These are phyloP conservation scores for Pseudochirops corinnae DNA, from an alignment of 2,797 vertebrate genomes.

Conservation along the genomic window DNA sequence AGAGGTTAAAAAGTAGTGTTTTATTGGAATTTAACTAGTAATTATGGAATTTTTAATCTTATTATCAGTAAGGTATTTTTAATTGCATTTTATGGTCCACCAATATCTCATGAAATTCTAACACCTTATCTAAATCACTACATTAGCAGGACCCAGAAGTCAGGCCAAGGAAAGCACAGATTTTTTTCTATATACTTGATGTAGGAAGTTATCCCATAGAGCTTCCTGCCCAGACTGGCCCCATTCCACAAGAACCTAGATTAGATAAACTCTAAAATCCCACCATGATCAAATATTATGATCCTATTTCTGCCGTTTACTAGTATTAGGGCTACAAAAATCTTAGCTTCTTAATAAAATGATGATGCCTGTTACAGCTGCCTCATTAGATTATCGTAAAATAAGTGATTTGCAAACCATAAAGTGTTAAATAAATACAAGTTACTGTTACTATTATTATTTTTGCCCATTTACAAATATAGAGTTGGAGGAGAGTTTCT, in stretches of 20 bases:
- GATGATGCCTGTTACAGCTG: not conserved
- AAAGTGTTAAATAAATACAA: not conserved
- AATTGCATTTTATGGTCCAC: not conserved
- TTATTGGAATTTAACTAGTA: too few species aligned
- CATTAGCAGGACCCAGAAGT: not conserved
- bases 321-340: not conserved
- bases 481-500: not conserved
- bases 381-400: not conserved
- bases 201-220: not conserved
- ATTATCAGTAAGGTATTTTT: too few species aligned
- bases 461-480: too few species aligned
- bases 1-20: too few species aligned
- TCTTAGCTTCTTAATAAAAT: not conserved
- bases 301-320: not conserved
- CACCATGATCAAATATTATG: not conserved
- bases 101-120: not conserved
- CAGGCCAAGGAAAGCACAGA: too few species aligned
- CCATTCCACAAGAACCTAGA: not conserved
- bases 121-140: too few species aligned
- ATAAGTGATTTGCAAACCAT: not conserved
- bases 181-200: not conserved
- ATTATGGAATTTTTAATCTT: too few species aligned
- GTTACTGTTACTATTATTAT: not conserved
- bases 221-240: not conserved
- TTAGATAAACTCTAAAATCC: not conserved